Percentiles rank a stretch among this genome's conserved stretches.
These are phyloP conservation scores for Pollenia labialis DNA, from an alignment of 2,888 invertebrate species.

Conservation along the genomic window DNA sequence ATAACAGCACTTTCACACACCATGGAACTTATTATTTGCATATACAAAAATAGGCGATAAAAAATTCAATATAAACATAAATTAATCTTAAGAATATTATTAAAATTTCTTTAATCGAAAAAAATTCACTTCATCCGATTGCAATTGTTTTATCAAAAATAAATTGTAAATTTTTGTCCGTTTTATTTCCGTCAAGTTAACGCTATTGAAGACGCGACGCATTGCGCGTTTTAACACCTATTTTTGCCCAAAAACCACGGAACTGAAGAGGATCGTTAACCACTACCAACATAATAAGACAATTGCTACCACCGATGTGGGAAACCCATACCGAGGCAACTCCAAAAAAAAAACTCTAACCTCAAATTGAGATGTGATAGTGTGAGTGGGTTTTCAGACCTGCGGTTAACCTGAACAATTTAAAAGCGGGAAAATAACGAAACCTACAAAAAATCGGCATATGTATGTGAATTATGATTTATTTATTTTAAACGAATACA, in stretches of 20 bases:
- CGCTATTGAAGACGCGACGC: constrained; percentile 76
- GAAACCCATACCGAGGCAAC: constrained; percentile 76
- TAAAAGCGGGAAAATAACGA: constrained; percentile 68
- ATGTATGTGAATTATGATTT: constrained; percentile 76
- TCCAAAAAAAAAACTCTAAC: constrained; percentile 62
- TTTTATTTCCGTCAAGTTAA: constrained; percentile 64
- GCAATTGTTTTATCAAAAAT: constrained; percentile 24
- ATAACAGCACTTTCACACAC: constrained; percentile 78
- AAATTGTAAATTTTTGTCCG: constrained; percentile 49
- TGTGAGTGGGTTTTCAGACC: constrained; percentile 47
- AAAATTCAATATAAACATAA: constrained; percentile 7
- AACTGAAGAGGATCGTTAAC: constrained; percentile 65
- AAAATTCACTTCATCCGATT: constrained; percentile 24
- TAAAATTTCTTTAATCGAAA: neutral
- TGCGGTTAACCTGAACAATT: constrained; percentile 74
- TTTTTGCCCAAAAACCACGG: constrained; percentile 71
- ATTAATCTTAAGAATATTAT: constrained; percentile 11
- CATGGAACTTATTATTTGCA: constrained; percentile 75
- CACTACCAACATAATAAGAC: constrained; percentile 49
- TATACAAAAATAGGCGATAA: constrained; percentile 46
- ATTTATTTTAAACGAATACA: constrained; percentile 68
- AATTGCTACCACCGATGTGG: constrained; percentile 57
- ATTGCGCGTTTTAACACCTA: constrained; percentile 80
- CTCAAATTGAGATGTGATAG: constrained; percentile 20
- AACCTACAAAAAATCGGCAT: constrained; percentile 42